Conservation (phyloP, 2,888 invertebrate species). For the Hydraecia micacea region DNA sequence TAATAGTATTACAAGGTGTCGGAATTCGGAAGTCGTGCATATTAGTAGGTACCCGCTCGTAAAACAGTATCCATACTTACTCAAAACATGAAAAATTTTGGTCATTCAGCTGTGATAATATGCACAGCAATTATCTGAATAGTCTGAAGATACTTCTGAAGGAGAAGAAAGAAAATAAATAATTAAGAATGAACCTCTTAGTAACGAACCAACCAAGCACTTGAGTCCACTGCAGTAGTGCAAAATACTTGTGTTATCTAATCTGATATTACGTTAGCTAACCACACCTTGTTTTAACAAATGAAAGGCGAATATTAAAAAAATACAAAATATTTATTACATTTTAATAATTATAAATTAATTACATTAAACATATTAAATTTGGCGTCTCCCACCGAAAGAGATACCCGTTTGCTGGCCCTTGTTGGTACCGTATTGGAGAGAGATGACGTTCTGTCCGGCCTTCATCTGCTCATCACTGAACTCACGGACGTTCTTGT, state of each 20-base stretch:
- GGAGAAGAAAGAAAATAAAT: conserved; percentile 13
- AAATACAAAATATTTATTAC: conserved; percentile 81
- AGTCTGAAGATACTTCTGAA: not conserved
- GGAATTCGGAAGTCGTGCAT: conserved; percentile 14
- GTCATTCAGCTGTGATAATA: not conserved
- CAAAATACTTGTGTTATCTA: conserved; percentile 58
- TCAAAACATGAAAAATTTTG: not conserved
- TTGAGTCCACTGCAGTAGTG: conserved; percentile 32
- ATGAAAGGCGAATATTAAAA: conserved; percentile 72
- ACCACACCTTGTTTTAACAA: conserved; percentile 69
- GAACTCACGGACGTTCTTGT: conserved; percentile 98
- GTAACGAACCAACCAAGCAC: conserved; percentile 22
- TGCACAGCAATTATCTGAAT: not conserved
- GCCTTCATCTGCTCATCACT: conserved; percentile 98
- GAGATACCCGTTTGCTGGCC: conserved; percentile 98
- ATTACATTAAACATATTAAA: conserved; percentile 91
- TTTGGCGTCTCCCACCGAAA: conserved; percentile 98
- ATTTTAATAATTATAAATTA: conserved; percentile 69
- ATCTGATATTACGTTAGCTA: conserved; percentile 56
- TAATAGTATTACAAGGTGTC: not conserved
- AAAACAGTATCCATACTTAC: conserved; percentile 1
- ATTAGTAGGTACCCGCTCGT: not conserved
- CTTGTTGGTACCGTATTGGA: conserved; percentile 99
- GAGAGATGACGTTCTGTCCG: conserved; percentile 97
- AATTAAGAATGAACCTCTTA: conserved; percentile 21